Evolutionary conservation across 2,113 vertebrate genomes (phyloP), one percentile per base, ranked within the genome.

Genomic region (Hippocampus abdominalis): DNA sequence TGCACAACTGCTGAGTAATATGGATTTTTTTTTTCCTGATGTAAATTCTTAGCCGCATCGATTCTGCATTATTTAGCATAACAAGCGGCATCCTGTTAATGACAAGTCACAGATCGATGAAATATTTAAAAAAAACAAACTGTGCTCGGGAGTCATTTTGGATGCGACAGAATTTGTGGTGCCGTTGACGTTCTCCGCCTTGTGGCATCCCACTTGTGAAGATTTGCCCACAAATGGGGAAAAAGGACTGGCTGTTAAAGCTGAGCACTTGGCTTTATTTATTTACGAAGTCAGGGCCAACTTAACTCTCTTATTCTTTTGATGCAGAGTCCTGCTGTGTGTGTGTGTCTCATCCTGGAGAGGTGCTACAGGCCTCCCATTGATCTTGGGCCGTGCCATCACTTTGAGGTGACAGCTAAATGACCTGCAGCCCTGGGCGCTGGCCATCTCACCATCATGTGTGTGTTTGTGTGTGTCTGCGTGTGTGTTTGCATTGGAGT

Each of bases 361-460:
- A 54, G 49, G 66, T 36, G 65, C 49, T 67, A 67, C 49, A n/a
- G 65, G 81, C 83, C 81, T 81, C 51, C 59, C 83, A 88, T 88
- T 88, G 89, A 90, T 90, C 84, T 62, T 51, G 15, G 70, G 81
- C 83, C 69, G 18, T 71, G 77, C 85, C 82, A 89, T 90, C 89
- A 88, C 86, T 89, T 87, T 90, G 82, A 88, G 79, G 84, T 89
- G 87, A 87, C 89, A 85, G 86, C 87, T 88, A 89, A 90, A 90
- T 87, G 85, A 89, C 89, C 85, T 44, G 85, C 78, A 65, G 84
- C 89, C 85, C 10, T 1, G 68, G 87, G 85, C 83, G 36, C 36
- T 11, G 68, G 81, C 87, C 87, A 82, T 85, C 85, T 77, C 54
- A 48, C 82, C 85, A 78, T 65, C 75, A 68, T 74, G 75, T 68